Conservation (phyloP, 2,888 invertebrate genomes). For the Nemurella pictetii region DNA sequence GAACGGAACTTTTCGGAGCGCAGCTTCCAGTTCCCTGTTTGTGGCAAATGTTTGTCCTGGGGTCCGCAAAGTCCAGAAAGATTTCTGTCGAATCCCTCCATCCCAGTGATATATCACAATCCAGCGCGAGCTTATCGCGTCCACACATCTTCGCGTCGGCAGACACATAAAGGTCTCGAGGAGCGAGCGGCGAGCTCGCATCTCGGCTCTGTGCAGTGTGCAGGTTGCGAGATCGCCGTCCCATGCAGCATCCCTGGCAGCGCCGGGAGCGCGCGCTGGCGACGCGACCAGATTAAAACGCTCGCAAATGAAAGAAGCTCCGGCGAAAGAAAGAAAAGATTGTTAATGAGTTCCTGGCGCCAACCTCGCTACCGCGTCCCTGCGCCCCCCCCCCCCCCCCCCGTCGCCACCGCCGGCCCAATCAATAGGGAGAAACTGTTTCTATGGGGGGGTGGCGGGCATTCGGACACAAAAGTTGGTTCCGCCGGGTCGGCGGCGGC, state of each 20-base stretch:
- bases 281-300: slow-evolving; percentile 3
- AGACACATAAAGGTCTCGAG: neutral
- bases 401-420: neutral
- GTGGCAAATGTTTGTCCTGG: neutral
- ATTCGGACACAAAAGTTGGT: slow-evolving; percentile 5
- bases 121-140: neutral
- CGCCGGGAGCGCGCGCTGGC: neutral
- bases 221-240: neutral
- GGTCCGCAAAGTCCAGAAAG: neutral
- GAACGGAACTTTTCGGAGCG: neutral
- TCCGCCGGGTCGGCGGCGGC: neutral
- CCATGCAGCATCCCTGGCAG: neutral
- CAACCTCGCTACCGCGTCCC: neutral
- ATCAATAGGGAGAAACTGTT: slow-evolving; percentile 8
- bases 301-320: neutral
- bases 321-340: slow-evolving; percentile 2
- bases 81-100: neutral
- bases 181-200: no score
- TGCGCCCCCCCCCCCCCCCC: neutral
- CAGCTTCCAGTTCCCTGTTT: neutral
- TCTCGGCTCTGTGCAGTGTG: neutral
- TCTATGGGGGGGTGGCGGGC: slow-evolving; percentile 1
- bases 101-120: neutral
- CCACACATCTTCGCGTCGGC: neutral
- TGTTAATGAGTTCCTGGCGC: slow-evolving; percentile 9